Base-by-base conservation (phyloP, 2,888 invertebrate species). In the Macroteleia sp. region DNA sequence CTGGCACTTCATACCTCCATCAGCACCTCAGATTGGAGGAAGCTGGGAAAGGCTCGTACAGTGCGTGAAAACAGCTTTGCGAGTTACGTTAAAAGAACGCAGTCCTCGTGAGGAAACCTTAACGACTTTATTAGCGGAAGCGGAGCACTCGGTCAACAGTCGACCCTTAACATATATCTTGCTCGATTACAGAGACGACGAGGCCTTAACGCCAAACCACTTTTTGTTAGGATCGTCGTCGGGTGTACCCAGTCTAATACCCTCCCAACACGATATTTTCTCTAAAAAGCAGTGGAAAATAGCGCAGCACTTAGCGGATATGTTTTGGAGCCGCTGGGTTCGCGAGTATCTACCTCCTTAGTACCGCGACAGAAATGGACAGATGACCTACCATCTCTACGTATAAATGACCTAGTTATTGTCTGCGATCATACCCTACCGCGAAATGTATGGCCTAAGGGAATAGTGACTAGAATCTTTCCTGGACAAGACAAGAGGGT, bases 151-250 rank as follows among this genome's bases (percentile, higher is more conserved):
- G 1, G 39, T 39, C 2, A 39, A 84, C 34, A 79, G 79, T 12
- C 69, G 82, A 64, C 73, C 83, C 50, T 44, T 87, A 1, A 82
- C 70, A 0, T 79, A 83, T 56, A 83, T 85, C 0, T 81, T 81
- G 0, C 71, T 78, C 5, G 82, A 83, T 4, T 66, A 71, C 1
- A 54, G 62, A 1, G 82, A 85, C 2, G 75, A 82, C 8, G 84
- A 86, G 44, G 82, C 83, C 0, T 30, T 86, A 8, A 87, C 87
- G 0, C 87, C 85, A 0, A 87, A 88, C 22, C 84, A 87, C 67
- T 84, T 87, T 28, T 57, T 87, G 42, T 61, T 67, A 3, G 67
- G 71, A 2, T 22, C 54, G 0, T 77, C 67, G 1, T 39, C 39
- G 16, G 39, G 25, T 6, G 25, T 25, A 25, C 25, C 25, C 3